Evolutionary conservation across 2,797 vertebrate species (phyloP), one percentile per base, ranked within the genome.

Genomic region (Oreortyx pictus): DNA sequence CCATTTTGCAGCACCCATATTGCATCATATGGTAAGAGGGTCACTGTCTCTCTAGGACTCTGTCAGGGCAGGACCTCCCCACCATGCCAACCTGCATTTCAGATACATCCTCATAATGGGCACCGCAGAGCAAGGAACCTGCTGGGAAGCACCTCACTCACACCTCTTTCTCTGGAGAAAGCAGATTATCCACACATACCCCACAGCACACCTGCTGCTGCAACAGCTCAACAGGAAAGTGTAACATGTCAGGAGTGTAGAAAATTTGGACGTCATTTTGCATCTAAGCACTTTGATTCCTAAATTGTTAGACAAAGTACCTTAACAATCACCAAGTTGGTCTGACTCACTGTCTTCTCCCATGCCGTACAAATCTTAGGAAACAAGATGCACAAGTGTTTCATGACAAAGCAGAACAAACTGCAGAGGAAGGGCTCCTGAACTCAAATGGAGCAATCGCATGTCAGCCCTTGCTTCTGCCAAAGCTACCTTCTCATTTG

Each of bases 201-300:
- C 33, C 41, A 17, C 13, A 0, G 0, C 12, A 43, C 31, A 61
- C 41, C 41, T 33, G 23, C 37, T 66, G 16, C 46, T 0, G 0
- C 56, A 64, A 41, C 49, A n/a, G 33, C 19, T 68, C 13, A 14
- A n/a, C 14, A 47, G 13, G 1, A 59, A 9, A 8, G 8, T 49
- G 81, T 64, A 68, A 60, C 27, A 50, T 43, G 50, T 14, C 1
- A 2, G 11, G 13, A 76, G 47, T 77, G 57, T 31, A 68, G 25
- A 59, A 84, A 81, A 39, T 29, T 70, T 1, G 2, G 31, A 44
- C 39, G 24, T 3, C 3, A 4, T 4, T 72, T 80, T 47, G 22
- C 37, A 62, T 46, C 61, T 61, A 29, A 85, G 31, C 13, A 25
- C 17, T 70, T 31, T 44, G 76, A 75, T 85, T 85, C 33, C 71